Conservation (phyloP, 2,888 invertebrate genomes). For the Noctua janthe region DNA sequence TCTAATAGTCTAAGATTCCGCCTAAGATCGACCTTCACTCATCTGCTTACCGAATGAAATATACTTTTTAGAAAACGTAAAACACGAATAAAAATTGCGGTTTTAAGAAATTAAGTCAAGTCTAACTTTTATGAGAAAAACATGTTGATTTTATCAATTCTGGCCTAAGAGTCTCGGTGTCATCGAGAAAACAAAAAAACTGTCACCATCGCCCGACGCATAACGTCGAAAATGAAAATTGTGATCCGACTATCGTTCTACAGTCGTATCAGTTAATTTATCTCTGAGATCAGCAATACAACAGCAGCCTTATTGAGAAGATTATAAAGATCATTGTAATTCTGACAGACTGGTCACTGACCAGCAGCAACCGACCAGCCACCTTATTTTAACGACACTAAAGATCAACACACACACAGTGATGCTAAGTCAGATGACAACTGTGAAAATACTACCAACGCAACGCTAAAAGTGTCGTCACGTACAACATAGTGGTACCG, state of each 20-base stretch:
- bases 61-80: too few species aligned
- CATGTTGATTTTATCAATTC: too few species aligned
- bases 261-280: neutral
- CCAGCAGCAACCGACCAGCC: neutral
- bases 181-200: neutral
- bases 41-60: too few species aligned
- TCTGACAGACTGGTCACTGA: neutral
- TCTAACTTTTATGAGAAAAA: too few species aligned
- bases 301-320: neutral
- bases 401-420: neutral
- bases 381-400: neutral
- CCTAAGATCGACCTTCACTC: too few species aligned
- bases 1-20: too few species aligned
- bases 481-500: neutral
- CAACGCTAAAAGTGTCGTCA: slow-evolving; percentile 5
- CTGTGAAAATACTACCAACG: neutral
- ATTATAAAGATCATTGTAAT: neutral
- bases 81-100: too few species aligned
- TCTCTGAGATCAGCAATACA: neutral
- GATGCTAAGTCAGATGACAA: neutral
- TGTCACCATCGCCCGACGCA: neutral
- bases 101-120: too few species aligned
- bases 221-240: neutral
- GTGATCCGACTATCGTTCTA: neutral
- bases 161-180: too few species aligned